Percentiles rank a stretch among this genome's conserved stretches.
Conservation (phyloP, 2,113 vertebrate species). For the Okapia johnstoni region DNA sequence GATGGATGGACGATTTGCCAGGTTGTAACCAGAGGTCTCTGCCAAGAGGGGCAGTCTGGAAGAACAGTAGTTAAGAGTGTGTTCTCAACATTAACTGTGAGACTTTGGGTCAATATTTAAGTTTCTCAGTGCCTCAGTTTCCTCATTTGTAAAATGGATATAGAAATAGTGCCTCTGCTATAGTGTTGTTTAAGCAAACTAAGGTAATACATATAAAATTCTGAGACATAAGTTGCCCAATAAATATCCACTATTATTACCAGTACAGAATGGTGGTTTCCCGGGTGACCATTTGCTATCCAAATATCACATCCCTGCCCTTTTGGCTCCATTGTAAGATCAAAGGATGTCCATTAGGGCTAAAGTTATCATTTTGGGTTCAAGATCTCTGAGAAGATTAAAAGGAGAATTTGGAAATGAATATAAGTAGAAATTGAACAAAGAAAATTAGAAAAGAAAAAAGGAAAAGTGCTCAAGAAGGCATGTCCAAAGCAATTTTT, state of each 20-base stretch:
- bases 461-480: not conserved
- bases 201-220: not conserved
- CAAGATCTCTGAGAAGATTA: not conserved
- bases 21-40: not conserved
- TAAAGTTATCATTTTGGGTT: not conserved
- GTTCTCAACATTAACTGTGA: not conserved
- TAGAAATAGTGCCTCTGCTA: not conserved
- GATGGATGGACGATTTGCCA: not conserved
- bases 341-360: not conserved
- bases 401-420: constrained; percentile 12
- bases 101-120: not conserved
- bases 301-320: not conserved
- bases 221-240: not conserved
- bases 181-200: not conserved
- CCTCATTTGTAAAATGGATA: not conserved
- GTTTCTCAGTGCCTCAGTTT: not conserved
- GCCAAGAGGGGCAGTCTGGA: not conserved
- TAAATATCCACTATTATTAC: not conserved
- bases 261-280: not conserved
- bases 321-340: not conserved
- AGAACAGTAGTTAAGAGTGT: not conserved
- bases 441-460: not conserved
- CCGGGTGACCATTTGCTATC: not conserved
- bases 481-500: not conserved
- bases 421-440: not conserved